Evolutionary conservation across 2,888 invertebrate genomes (phyloP).

Genomic region (Phytoseiulus persimilis): DNA sequence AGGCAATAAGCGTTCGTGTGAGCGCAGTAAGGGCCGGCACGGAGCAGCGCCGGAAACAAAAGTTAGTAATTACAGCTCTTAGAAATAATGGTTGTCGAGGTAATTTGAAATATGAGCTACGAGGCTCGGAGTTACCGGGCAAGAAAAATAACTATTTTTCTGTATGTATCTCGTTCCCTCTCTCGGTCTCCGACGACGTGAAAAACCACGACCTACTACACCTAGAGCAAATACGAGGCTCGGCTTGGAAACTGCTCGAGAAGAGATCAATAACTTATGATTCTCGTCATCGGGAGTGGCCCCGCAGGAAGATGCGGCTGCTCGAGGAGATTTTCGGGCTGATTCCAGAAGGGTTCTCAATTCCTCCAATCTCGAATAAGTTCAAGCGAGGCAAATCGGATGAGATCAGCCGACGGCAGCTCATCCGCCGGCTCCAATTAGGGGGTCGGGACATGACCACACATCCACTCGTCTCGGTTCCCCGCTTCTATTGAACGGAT

Average conservation of each 20-base stretch:
- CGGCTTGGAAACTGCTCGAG: no score
- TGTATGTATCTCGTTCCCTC: background rate
- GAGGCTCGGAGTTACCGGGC: background rate
- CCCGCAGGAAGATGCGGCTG: background rate
- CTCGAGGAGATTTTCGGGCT: no score
- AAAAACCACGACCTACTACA: background rate
- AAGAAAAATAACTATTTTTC: background rate
- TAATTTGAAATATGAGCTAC: slow-evolving; percentile 5
- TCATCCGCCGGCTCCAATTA: background rate
- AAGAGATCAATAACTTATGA: background rate
- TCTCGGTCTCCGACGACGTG: background rate
- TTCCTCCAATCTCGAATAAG: no score
- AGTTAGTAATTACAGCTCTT: background rate
- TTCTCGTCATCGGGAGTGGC: background rate
- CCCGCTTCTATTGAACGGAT: background rate
- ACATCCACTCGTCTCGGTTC: background rate
- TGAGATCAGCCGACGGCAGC: no score
- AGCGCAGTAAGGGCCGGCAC: background rate
- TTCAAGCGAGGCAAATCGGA: no score
- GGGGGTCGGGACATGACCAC: background rate
- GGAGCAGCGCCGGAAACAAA: background rate
- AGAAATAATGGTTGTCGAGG: background rate
- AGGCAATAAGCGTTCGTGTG: background rate
- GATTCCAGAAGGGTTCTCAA: no score
- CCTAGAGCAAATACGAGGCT: no score